Conservation (phyloP, 2,113 vertebrate species). For the Macquaria australasica region DNA sequence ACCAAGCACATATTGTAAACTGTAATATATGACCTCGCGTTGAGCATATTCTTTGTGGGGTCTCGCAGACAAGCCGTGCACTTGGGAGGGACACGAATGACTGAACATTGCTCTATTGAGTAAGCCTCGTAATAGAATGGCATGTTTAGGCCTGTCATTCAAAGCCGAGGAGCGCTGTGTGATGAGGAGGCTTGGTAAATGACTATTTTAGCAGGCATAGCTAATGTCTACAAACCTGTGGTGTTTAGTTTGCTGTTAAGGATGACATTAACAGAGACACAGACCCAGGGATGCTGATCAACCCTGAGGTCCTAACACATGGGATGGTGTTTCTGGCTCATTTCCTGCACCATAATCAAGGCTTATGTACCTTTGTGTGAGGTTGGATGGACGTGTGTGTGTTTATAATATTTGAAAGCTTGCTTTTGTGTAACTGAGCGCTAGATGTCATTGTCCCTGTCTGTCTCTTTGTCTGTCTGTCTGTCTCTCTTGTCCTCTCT, state of each 20-base stretch:
- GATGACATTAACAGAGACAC: slow-evolving; percentile 78
- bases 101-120: slow-evolving; percentile 78
- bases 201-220: slow-evolving; percentile 81
- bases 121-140: slow-evolving; percentile 74
- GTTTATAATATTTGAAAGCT: slow-evolving; percentile 37
- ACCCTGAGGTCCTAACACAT: slow-evolving; percentile 83
- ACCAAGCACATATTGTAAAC: slow-evolving; percentile 70
- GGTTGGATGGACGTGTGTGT: slow-evolving; percentile 49
- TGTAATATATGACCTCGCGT: slow-evolving; percentile 75
- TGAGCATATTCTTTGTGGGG: slow-evolving; percentile 71
- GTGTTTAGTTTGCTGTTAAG: slow-evolving; percentile 82
- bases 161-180: slow-evolving; percentile 70
- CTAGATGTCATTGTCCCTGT: slow-evolving; percentile 49
- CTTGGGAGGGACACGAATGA: slow-evolving; percentile 73
- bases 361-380: slow-evolving; percentile 80
- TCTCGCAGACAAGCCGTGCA: slow-evolving; percentile 65
- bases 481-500: slow-evolving; percentile 67
- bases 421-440: slow-evolving; percentile 35
- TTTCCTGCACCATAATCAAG: slow-evolving; percentile 85
- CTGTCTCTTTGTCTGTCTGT: slow-evolving; percentile 38
- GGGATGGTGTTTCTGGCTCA: slow-evolving; percentile 84
- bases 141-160: slow-evolving; percentile 83
- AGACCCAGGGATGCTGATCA: slow-evolving; percentile 85
- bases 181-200: slow-evolving; percentile 78
- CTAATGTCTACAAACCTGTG: slow-evolving; percentile 82